These are phyloP conservation scores for Chironomus tentans DNA, from an alignment of 2,888 invertebrate species.

Conservation along the genomic window DNA sequence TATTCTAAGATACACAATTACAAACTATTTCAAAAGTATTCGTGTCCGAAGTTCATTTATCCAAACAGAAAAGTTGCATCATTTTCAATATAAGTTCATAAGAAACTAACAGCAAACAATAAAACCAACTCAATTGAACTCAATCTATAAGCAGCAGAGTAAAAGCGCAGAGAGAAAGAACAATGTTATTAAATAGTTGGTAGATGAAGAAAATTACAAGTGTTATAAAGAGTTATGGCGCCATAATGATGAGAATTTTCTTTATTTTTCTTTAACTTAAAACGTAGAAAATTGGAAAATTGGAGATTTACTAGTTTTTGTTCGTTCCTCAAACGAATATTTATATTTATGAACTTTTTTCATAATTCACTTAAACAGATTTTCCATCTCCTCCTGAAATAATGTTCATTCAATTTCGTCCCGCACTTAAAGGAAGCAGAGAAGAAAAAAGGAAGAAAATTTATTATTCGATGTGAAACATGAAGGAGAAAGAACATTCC, in stretches of 20 bases:
- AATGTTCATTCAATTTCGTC: neutral
- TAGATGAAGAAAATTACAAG: neutral
- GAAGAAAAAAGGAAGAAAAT: neutral
- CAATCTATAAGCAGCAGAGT: neutral
- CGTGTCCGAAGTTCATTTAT: too few species aligned
- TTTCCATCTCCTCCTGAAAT: neutral
- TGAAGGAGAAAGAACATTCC: conserved; percentile 13
- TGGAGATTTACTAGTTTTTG: neutral
- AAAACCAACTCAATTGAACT: too few species aligned
- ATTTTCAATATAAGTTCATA: too few species aligned
- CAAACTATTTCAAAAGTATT: too few species aligned
- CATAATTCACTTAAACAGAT: neutral
- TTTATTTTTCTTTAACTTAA: neutral
- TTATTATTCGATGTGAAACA: conserved; percentile 4
- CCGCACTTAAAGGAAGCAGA: neutral
- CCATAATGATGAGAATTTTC: conserved; percentile 12
- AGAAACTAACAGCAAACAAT: too few species aligned
- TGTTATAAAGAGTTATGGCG: neutral
- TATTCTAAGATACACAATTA: too few species aligned
- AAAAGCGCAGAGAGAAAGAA: neutral
- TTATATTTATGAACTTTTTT: neutral
- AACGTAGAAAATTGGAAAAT: neutral
- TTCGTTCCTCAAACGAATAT: neutral
- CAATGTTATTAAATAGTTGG: too few species aligned
- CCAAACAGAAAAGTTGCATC: too few species aligned